Evolutionary conservation across 1,140 invertebrate species (phyloP).

Genomic region (Macrobrachium rosenbergii): DNA sequence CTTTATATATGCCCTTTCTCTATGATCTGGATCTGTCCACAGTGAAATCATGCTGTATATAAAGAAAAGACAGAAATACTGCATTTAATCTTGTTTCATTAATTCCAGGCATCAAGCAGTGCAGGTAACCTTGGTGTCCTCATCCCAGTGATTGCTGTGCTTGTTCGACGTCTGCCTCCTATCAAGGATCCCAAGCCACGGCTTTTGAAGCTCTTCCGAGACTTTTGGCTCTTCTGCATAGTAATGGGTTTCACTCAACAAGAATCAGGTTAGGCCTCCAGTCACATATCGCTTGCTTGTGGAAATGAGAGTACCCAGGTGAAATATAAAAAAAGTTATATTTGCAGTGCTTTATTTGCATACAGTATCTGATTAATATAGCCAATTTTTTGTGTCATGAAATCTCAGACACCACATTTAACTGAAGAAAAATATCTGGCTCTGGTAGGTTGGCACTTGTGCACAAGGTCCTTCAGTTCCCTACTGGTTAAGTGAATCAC

Average conservation of each 20-base stretch:
- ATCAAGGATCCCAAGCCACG: conserved; percentile 89
- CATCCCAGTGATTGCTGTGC: conserved; percentile 95
- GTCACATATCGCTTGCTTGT: conserved; percentile 34
- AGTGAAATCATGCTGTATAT: background rate
- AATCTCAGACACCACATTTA: too few relatives aligned
- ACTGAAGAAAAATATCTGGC: too few relatives aligned
- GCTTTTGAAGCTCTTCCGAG: conserved; percentile 97
- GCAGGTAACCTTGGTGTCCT: conserved; percentile 97
- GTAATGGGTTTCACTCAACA: conserved; percentile 97
- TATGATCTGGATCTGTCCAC: background rate
- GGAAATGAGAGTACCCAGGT: too few relatives aligned
- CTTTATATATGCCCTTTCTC: too few relatives aligned
- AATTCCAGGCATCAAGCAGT: conserved; percentile 83
- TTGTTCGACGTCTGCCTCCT: conserved; percentile 86
- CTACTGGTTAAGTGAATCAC: too few relatives aligned
- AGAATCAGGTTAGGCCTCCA: conserved; percentile 76
- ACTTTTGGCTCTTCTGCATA: conserved; percentile 99
- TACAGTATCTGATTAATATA: too few relatives aligned
- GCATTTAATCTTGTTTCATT: background rate
- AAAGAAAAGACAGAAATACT: too few relatives aligned
- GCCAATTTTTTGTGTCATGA: too few relatives aligned
- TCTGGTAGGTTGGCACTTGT: too few relatives aligned
- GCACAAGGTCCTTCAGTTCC: too few relatives aligned
- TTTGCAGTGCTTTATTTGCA: too few relatives aligned
- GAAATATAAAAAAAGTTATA: too few relatives aligned